phyloP scores from a whole-genome alignment of 2,797 vertebrate species.

The Psittacula echo region DNA sequence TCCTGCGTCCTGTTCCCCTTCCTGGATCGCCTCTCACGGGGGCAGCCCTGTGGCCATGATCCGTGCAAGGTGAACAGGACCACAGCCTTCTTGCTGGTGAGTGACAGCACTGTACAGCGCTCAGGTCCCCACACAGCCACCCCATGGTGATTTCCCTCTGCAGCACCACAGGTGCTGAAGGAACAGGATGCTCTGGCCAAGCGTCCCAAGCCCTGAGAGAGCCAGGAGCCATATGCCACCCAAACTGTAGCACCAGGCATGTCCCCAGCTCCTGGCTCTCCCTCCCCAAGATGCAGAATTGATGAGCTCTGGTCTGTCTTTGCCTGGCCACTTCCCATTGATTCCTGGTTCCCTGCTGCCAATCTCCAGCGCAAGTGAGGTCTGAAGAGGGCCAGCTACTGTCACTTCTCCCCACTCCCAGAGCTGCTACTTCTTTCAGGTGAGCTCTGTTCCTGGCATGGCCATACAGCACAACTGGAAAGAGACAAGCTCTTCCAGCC shows the following conservation, averaged over 20 bases:
- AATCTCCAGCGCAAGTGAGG: neutral
- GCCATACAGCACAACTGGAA: neutral
- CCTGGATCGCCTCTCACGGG: conserved; percentile 75
- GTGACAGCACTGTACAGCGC: neutral
- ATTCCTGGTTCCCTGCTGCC: neutral
- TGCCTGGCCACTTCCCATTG: neutral
- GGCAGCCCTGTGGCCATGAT: conserved; percentile 75
- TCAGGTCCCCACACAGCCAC: neutral
- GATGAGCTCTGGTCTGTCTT: neutral
- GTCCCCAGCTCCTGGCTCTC: neutral
- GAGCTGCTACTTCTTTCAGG: neutral
- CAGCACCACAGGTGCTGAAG: neutral
- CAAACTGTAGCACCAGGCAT: neutral
- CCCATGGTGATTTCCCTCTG: accelerated
- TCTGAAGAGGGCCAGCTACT: neutral
- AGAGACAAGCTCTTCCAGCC: neutral
- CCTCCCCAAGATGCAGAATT: neutral
- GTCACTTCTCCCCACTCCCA: neutral
- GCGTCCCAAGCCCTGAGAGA: accelerated
- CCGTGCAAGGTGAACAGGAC: conserved; percentile 75
- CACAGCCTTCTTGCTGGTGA: conserved; percentile 81
- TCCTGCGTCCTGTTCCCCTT: neutral
- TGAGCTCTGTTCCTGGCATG: neutral
- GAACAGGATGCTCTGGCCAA: neutral
- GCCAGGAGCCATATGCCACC: neutral